phyloP scores from a whole-genome alignment of 1,140 invertebrate species.

The Euwallacea similis region DNA sequence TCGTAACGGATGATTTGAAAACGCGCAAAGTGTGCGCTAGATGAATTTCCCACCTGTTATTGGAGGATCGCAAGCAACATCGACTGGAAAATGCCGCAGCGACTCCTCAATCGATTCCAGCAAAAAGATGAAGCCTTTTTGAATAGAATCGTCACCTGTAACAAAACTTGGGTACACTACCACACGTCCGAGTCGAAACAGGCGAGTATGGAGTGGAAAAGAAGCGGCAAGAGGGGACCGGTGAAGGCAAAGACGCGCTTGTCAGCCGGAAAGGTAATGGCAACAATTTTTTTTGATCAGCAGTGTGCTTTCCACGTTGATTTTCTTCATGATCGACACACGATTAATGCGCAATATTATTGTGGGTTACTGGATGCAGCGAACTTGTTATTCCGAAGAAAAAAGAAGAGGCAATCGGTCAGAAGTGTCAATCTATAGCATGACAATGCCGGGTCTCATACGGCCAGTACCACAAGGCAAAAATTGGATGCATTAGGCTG shows the following conservation, averaged over 20 bases:
- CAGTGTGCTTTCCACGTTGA: neutral
- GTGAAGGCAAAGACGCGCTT: neutral
- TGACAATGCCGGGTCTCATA: no score
- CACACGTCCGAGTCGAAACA: no score
- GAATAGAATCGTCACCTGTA: no score
- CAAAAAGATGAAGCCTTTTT: no score
- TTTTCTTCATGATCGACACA: neutral
- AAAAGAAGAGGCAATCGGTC: no score
- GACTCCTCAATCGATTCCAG: neutral
- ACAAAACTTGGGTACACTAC: no score
- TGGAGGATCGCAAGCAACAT: neutral
- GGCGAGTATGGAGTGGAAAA: no score
- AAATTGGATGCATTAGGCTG: no score
- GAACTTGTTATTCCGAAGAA: no score
- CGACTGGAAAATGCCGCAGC: neutral
- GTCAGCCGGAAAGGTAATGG: neutral
- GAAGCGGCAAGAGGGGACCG: no score
- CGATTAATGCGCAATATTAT: conserved; percentile 1
- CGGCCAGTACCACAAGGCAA: no score
- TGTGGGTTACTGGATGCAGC: neutral
- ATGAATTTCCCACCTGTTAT: neutral
- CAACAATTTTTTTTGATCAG: neutral
- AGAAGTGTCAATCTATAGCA: no score
- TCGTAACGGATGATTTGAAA: neutral
- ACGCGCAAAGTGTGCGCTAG: neutral